Evolutionary conservation across 1,140 invertebrate genomes (phyloP), one percentile per base, ranked within the genome.

Genomic region (Homalodisca vitripennis): DNA sequence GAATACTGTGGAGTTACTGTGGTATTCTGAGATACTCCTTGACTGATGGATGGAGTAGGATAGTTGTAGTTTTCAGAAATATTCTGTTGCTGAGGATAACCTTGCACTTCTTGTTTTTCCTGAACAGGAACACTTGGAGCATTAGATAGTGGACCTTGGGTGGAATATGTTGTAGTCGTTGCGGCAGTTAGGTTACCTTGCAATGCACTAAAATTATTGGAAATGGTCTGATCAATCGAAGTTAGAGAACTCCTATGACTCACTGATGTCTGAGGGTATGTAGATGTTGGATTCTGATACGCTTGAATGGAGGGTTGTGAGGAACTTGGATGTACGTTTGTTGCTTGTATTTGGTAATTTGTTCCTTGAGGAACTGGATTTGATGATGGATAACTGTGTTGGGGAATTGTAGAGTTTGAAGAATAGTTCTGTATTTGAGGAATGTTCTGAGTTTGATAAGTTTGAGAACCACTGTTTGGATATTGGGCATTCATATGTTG

Each of bases 1-100:
- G 30, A 71, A 70, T 51, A 55, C n/a, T n/a, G 20, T 47, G 29
- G 20, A 14, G 22, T 31, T 41, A 10, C 6, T 6, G 34, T 41
- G 34, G n/a, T n/a, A n/a, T n/a, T n/a, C n/a, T n/a, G n/a, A n/a
- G n/a, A n/a, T n/a, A n/a, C n/a, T n/a, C 17, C 34, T 41, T 41
- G 34, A 41, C 34, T 41, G 34, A 41, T 17, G 12, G 55, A 27
- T 27, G 10, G 55, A 27, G 55, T 27, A 27, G 55, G 29, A 27
- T 60, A 60, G 6, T 3, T 20, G 20, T 12, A 12, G 20, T 26
- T 13, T 3, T 51, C 17, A 12, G 48, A 14, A 51, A 3, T n/a
- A 30, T 30, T 60, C 24, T 2, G 26, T 27, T 60, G 29, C 26
- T 60, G 55, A 22, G 55, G 2, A 12, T 27, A 60, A 22, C 3